Evolutionary conservation across 2,888 invertebrate species (phyloP).

Genomic region (Deilephila porcellus): DNA sequence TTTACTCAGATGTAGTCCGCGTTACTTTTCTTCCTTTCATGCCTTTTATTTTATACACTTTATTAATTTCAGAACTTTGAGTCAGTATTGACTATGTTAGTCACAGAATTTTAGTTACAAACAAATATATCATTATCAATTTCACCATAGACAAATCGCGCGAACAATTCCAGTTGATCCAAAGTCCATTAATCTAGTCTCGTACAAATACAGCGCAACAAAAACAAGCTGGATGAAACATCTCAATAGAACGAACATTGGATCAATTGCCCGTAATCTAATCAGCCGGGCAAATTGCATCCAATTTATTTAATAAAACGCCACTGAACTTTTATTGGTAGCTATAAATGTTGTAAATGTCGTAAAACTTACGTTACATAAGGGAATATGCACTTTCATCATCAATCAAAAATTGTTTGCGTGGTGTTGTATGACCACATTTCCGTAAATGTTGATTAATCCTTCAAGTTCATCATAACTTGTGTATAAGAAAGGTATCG

Average conservation of each 20-base stretch:
- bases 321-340: conserved; percentile 35
- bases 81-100: too few species aligned
- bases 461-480: too few species aligned
- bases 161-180: background rate
- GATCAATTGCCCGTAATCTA: conserved; percentile 46
- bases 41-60: too few species aligned
- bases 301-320: conserved; percentile 45
- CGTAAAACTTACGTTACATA: conserved; percentile 38
- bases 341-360: conserved; percentile 32
- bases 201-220: background rate
- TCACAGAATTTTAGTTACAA: too few species aligned
- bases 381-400: background rate
- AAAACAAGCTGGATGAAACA: conserved; percentile 13
- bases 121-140: background rate
- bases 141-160: background rate
- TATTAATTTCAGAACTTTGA: too few species aligned
- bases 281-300: conserved; percentile 47
- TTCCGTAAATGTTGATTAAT: too few species aligned
- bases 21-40: too few species aligned
- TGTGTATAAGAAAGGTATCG: too few species aligned
- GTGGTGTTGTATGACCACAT: background rate
- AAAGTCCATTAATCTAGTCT: background rate
- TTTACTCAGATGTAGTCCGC: too few species aligned
- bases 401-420: background rate
- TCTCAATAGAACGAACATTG: conserved; percentile 34